Conservation (phyloP, 2,888 invertebrate genomes). For the Apodemia duryi region DNA sequence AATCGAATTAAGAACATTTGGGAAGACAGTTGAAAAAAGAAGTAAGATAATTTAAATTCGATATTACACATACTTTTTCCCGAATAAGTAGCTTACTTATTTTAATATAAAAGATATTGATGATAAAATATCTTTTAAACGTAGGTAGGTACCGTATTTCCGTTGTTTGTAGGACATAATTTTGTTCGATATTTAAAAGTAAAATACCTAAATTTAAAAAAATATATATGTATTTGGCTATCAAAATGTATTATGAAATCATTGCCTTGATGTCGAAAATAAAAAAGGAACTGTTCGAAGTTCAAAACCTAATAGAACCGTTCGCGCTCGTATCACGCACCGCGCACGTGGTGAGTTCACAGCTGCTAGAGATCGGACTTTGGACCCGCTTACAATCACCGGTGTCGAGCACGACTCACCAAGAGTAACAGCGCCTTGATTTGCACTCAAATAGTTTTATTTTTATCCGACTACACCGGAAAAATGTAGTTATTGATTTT, state of each 20-base stretch:
- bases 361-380: conserved; percentile 68
- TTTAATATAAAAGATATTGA: no score
- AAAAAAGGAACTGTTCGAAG: conserved; percentile 26
- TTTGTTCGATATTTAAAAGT: no score
- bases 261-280: neutral
- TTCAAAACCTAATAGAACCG: conserved; percentile 27
- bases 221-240: neutral
- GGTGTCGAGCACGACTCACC: conserved; percentile 50
- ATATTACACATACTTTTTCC: neutral
- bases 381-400: conserved; percentile 69
- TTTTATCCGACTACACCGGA: conserved; percentile 16
- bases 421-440: conserved; percentile 46
- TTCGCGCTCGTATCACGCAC: conserved; percentile 49
- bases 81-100: no score
- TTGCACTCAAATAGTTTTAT: conserved; percentile 33
- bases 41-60: neutral
- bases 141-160: no score
- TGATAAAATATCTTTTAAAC: no score
- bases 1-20: no score
- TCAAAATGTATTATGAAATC: conserved; percentile 1
- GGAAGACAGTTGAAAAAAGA: no score
- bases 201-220: no score
- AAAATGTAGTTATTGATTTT: conserved; percentile 15
- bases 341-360: conserved; percentile 60
- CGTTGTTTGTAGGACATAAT: no score